Conservation (phyloP, 2,888 invertebrate genomes). For the Volucella inanis region DNA sequence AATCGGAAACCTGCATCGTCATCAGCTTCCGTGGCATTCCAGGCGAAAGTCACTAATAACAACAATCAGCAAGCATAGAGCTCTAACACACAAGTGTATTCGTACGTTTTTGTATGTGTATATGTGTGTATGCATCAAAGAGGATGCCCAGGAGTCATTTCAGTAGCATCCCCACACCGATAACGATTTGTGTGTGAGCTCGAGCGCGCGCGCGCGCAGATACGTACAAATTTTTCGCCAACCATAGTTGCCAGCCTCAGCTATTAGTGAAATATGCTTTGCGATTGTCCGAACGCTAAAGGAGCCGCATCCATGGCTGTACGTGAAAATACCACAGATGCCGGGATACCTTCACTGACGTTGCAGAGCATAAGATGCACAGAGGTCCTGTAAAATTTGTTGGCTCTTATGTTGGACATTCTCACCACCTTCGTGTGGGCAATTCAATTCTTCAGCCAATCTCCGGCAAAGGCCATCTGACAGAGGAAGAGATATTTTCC, state of each 20-base stretch:
- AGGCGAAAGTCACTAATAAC: constrained; percentile 63
- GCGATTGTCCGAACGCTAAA: constrained; percentile 68
- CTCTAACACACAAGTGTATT: constrained; percentile 16
- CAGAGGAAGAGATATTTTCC: constrained; percentile 35
- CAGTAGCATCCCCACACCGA: constrained; percentile 68
- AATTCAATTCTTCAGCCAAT: constrained; percentile 59
- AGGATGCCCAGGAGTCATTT: constrained; percentile 15
- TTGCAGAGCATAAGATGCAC: constrained; percentile 33
- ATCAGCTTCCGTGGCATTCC: constrained; percentile 70
- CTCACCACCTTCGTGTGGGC: constrained; percentile 72
- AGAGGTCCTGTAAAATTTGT: constrained; percentile 70
- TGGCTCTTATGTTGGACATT: constrained; percentile 72
- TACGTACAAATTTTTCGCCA: constrained; percentile 70
- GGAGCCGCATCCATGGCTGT: constrained; percentile 64
- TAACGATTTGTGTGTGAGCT: constrained; percentile 59
- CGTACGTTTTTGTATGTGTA: constrained; percentile 6
- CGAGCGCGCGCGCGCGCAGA: constrained; percentile 57
- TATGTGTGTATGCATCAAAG: not conserved
- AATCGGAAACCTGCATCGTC: constrained; percentile 60
- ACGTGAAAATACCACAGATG: constrained; percentile 67
- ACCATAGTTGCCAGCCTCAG: constrained; percentile 64
- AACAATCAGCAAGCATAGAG: constrained; percentile 41
- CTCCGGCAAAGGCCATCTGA: constrained; percentile 1
- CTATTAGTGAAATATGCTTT: constrained; percentile 75
- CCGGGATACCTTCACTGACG: constrained; percentile 27